Evolutionary conservation across 2,113 vertebrate species (phyloP), one percentile per base, ranked within the genome.

Genomic region (Callionymus lyra): DNA sequence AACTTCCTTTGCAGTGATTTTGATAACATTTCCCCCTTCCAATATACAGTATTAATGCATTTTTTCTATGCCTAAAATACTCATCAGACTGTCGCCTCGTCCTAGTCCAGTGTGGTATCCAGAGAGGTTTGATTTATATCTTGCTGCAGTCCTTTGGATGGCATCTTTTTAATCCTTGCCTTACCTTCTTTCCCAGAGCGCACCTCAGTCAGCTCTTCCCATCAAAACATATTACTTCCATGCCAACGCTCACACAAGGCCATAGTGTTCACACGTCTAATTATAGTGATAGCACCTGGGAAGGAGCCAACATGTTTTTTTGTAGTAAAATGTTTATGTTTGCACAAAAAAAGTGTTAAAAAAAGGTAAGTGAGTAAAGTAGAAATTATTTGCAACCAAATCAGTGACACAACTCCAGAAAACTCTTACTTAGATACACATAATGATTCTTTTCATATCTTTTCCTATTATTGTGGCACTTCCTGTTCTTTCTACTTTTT

Each of bases 101-200:
- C 53, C 32, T 65, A 50, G 46, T 39, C 53, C 44, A 34, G 2
- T 52, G 59, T 56, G 65, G 58, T 79, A 73, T 73, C 69, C 48
- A 50, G 68, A 76, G 70, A 72, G 59, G 68, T 79, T 77, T 76
- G 70, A 76, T 79, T 82, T 76, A 76, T 82, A 66, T 70, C 63
- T 65, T 54, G 53, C 68, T 59, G 63, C 65, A 66, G 65, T 73
- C 74, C 79, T 72, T 74, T 77, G 72, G 68, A 72, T 61, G 59
- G 70, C 57, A 74, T 70, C 70, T 47, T 61, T 51, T 72, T 53
- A 47, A 53, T 72, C 60, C 62, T 53, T 59, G 50, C 66, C 21
- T 27, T 53, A 56, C 50, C 68, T 62, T 58, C 45, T 38, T 56
- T 64, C 52, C 59, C 70, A 65, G 18, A 34, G 59, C 69, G 69